Evolutionary conservation across 2,797 vertebrate species (phyloP).

Genomic region (Zenarchopterus dispar): DNA sequence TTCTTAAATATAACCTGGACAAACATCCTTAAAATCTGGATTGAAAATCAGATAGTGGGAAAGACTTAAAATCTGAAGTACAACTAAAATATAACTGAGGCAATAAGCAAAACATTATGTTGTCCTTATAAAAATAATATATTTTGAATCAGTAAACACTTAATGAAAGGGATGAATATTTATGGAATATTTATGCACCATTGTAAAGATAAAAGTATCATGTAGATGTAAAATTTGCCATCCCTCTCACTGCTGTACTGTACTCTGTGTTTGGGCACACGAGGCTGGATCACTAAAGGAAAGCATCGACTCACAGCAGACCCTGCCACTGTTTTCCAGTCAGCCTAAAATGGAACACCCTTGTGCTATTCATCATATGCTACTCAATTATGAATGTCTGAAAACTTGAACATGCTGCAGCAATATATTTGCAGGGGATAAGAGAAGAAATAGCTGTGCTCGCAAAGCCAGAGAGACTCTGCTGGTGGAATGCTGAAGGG

Average conservation of each 20-base stretch:
- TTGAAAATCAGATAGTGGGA: too few relatives aligned
- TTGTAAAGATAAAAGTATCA: not conserved
- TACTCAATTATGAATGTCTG: slow-evolving; percentile 83
- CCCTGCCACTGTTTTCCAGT: slow-evolving; percentile 63
- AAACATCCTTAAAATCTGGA: too few relatives aligned
- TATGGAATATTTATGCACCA: too few relatives aligned
- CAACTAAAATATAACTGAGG: too few relatives aligned
- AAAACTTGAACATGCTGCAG: slow-evolving; percentile 76
- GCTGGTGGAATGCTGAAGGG: slow-evolving; percentile 35
- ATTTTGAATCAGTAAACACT: too few relatives aligned
- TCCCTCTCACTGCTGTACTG: slow-evolving; percentile 27
- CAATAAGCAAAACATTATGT: too few relatives aligned
- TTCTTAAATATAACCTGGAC: too few relatives aligned
- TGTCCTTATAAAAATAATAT: too few relatives aligned
- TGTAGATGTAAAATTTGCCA: slow-evolving; percentile 3
- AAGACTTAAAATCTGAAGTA: too few relatives aligned
- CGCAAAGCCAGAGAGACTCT: slow-evolving; percentile 37
- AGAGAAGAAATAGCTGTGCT: slow-evolving; percentile 52
- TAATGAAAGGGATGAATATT: too few relatives aligned
- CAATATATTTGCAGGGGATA: slow-evolving; percentile 75
- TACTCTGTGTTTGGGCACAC: slow-evolving; percentile 45
- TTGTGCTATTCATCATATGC: slow-evolving; percentile 79
- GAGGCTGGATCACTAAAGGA: slow-evolving; percentile 43
- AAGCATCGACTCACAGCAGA: slow-evolving; percentile 18
- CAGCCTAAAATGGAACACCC: slow-evolving; percentile 76